These are phyloP conservation scores for Axis porcinus DNA, from an alignment of 2,113 vertebrate species.

Conservation along the genomic window DNA sequence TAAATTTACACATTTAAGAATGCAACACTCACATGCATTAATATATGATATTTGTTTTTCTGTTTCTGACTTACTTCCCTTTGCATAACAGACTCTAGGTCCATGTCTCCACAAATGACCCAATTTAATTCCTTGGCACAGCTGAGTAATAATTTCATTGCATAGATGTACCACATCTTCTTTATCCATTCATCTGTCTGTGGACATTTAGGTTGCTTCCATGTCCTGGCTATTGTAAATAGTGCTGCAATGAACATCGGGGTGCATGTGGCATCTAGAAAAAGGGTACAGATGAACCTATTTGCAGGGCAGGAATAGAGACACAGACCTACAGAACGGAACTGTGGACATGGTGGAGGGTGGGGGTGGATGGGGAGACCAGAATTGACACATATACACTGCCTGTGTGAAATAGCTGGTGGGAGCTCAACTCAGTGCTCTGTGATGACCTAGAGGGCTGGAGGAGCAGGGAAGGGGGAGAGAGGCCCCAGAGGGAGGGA, in stretches of 20 bases:
- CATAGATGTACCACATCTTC: neutral
- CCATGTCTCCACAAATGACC: neutral
- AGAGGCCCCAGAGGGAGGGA: neutral
- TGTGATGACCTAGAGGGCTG: neutral
- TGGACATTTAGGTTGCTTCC: neutral
- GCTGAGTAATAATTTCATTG: neutral
- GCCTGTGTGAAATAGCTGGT: neutral
- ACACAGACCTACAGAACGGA: rapidly evolving
- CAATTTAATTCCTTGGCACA: neutral
- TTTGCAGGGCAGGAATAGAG: neutral
- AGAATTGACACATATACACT: neutral
- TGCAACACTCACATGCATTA: neutral
- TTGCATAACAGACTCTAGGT: neutral
- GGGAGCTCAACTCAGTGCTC: neutral
- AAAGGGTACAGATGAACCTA: neutral
- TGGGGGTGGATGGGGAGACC: neutral
- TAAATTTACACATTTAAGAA: neutral
- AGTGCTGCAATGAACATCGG: neutral
- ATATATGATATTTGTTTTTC: neutral
- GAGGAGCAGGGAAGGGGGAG: neutral
- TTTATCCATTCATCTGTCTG: neutral
- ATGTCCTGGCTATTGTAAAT: neutral
- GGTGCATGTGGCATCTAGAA: neutral
- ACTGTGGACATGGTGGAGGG: neutral
- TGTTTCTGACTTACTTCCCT: neutral